Conservation (phyloP, 2,113 vertebrate genomes). For the Cyrtonyx montezumae region DNA sequence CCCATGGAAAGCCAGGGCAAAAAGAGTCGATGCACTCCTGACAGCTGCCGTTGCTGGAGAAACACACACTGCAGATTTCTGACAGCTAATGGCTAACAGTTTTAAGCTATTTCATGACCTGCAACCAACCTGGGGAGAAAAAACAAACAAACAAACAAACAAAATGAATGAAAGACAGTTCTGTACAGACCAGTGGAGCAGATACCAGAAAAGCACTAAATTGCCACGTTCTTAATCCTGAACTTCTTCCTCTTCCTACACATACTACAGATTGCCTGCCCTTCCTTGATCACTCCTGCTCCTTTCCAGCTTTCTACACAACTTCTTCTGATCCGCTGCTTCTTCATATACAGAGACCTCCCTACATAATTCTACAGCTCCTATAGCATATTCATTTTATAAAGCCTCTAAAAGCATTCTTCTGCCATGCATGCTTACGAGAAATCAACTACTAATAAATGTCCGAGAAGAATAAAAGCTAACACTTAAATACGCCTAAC, state of each 20-base stretch:
- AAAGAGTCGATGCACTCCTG: not conserved
- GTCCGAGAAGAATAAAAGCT: not conserved
- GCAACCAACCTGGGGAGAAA: not conserved
- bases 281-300: not conserved
- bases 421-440: not conserved
- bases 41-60: not conserved
- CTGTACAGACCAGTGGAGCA: not conserved
- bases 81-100: not conserved
- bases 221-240: not conserved
- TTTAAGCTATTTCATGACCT: not conserved
- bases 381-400: not conserved
- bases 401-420: not conserved
- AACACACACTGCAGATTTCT: not conserved
- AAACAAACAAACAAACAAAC: no score
- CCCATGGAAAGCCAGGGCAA: not conserved
- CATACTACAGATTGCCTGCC: not conserved
- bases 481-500: not conserved
- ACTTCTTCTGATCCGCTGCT: not conserved
- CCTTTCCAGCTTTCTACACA: not conserved
- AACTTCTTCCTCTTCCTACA: not conserved
- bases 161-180: not conserved
- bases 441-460: not conserved
- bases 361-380: not conserved
- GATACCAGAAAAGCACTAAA: not conserved
- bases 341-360: not conserved